Evolutionary conservation across 2,113 vertebrate genomes (phyloP).

Genomic region (Rhea americana): DNA sequence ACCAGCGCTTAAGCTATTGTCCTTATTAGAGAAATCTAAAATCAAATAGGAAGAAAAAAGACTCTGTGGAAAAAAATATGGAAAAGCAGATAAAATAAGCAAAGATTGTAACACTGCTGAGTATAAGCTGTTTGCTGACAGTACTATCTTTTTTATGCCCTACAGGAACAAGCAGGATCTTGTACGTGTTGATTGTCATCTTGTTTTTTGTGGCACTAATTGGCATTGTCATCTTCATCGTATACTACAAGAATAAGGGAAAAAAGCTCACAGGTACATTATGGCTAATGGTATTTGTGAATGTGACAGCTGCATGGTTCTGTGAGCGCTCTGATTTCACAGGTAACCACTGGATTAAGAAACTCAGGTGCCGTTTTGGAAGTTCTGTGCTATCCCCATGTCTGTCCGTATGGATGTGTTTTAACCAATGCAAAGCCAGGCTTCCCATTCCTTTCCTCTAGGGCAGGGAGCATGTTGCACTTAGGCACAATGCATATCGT

Average conservation of each 20-base stretch:
- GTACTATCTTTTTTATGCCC: not conserved
- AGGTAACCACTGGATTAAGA: not conserved
- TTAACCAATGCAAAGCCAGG: not conserved
- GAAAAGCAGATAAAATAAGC: not conserved
- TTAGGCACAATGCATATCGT: fast-evolving
- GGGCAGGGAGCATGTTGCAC: not conserved
- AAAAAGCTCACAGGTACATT: constrained; percentile 77
- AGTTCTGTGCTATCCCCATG: not conserved
- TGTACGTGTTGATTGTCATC: constrained; percentile 68
- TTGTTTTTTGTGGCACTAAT: constrained; percentile 71
- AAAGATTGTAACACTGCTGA: not conserved
- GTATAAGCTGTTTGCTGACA: not conserved
- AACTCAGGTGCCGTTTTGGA: not conserved
- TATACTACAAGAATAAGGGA: constrained; percentile 77
- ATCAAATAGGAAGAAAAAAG: not conserved
- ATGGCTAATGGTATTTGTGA: not conserved
- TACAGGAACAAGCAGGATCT: constrained; percentile 67
- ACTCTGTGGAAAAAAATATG: not conserved
- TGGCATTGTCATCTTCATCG: constrained; percentile 47
- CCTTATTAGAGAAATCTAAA: not conserved
- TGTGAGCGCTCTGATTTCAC: not conserved
- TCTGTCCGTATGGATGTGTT: not conserved
- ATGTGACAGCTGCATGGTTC: not conserved
- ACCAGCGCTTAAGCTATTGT: not conserved
- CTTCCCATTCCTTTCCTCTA: not conserved